A percentile compares a stretch with the other conserved stretches of the same genome.
phyloP scores from a whole-genome alignment of 2,113 vertebrate species.

The Ophiodon elongatus region DNA sequence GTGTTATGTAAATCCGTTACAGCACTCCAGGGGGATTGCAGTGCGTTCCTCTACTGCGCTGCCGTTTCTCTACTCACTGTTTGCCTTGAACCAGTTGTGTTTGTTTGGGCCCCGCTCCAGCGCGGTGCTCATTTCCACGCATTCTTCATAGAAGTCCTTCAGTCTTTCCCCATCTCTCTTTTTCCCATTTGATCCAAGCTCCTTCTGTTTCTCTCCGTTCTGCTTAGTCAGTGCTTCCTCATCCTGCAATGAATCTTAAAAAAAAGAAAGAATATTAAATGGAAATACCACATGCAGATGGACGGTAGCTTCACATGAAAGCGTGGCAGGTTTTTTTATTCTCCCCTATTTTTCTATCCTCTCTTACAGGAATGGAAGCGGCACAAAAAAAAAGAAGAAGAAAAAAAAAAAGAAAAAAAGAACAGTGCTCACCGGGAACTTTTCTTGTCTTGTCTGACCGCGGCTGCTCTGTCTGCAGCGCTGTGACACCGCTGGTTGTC shows the following conservation, averaged over 20 bases:
- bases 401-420: background rate
- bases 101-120: conserved; percentile 79
- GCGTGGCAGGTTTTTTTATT: background rate
- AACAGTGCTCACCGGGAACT: conserved; percentile 60
- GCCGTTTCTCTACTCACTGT: conserved; percentile 81
- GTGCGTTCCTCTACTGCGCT: conserved; percentile 55
- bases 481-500: background rate
- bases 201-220: conserved; percentile 59
- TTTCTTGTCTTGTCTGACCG: conserved; percentile 30
- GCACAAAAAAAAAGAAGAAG: too few relatives aligned
- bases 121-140: conserved; percentile 80
- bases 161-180: conserved; percentile 75
- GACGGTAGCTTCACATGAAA: conserved; percentile 16
- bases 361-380: conserved; percentile 12
- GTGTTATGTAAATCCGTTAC: conserved; percentile 72
- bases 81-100: conserved; percentile 83
- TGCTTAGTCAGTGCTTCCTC: conserved; percentile 74
- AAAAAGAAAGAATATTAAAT: conserved; percentile 54
- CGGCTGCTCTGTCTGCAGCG: conserved; percentile 12
- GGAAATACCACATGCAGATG: conserved; percentile 47
- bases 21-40: conserved; percentile 66
- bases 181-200: conserved; percentile 74
- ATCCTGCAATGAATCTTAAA: conserved; percentile 79
- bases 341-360: conserved; percentile 10
- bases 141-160: conserved; percentile 83